phyloP scores from a whole-genome alignment of 2,797 vertebrate species.

The Neosilurus mollespiculum region DNA sequence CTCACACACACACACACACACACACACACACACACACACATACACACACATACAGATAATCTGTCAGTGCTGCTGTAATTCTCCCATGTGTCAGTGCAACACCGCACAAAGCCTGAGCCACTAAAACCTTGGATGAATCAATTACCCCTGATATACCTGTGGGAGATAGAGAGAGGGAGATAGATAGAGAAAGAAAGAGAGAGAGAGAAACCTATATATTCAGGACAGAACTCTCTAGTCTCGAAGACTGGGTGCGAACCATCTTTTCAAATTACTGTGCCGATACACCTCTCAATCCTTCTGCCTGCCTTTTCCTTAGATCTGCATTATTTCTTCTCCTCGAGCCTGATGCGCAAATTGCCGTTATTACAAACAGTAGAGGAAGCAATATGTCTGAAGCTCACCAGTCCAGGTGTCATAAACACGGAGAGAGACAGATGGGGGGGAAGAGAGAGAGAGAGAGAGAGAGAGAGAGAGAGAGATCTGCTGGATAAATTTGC shows the following conservation, averaged over 20 bases:
- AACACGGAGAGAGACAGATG: slow-evolving; percentile 21
- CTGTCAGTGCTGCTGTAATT: slow-evolving; percentile 59
- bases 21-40: slow-evolving; percentile 48
- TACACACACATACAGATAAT: slow-evolving; percentile 43
- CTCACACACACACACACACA: slow-evolving; percentile 51
- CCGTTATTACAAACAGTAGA: slow-evolving; percentile 62
- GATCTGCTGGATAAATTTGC: slow-evolving; percentile 26
- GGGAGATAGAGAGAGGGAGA: slow-evolving; percentile 13
- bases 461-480: slow-evolving; percentile 16
- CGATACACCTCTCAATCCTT: slow-evolving; percentile 71
- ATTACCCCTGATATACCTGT: slow-evolving; percentile 62
- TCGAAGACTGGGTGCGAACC: slow-evolving; percentile 53
- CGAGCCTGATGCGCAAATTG: slow-evolving; percentile 60
- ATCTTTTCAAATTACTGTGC: slow-evolving; percentile 71
- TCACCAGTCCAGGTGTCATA: slow-evolving; percentile 49
- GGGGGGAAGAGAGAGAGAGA: slow-evolving; percentile 18
- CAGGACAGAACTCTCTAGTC: slow-evolving; percentile 44
- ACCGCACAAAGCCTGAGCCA: slow-evolving; percentile 58
- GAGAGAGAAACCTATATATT: slow-evolving; percentile 59
- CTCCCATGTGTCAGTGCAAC: slow-evolving; percentile 55
- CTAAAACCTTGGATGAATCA: slow-evolving; percentile 67
- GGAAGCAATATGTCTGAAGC: slow-evolving; percentile 71
- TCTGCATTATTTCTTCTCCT: slow-evolving; percentile 71
- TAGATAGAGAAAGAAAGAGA: slow-evolving; percentile 11
- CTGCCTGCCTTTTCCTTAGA: slow-evolving; percentile 70